Evolutionary conservation across 2,797 vertebrate species (phyloP).

Genomic region (Potorous gilbertii): DNA sequence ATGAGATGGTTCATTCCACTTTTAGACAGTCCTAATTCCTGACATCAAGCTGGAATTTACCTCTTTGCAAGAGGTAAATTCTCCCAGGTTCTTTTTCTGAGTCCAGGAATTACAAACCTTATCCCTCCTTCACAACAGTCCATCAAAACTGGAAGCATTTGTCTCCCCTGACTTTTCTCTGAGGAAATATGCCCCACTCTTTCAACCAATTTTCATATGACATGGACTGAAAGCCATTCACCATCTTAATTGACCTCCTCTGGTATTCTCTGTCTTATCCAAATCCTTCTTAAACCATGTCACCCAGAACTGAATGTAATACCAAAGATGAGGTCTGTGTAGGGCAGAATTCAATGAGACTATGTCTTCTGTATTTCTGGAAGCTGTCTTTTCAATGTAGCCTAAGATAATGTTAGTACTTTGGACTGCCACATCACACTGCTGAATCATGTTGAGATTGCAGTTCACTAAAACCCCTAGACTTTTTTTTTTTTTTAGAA

Average conservation of each 20-base stretch:
- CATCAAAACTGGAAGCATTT: neutral
- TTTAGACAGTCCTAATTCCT: neutral
- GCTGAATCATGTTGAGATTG: neutral
- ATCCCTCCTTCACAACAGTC: neutral
- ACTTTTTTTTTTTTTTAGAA: neutral
- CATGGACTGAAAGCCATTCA: neutral
- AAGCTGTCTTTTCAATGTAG: neutral
- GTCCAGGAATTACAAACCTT: neutral
- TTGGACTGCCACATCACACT: neutral
- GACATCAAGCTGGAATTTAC: neutral
- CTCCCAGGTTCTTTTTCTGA: neutral
- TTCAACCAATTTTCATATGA: neutral
- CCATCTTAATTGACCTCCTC: neutral
- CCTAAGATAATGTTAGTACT: neutral
- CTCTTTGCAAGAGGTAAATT: neutral
- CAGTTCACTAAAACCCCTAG: neutral
- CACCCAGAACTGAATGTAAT: neutral
- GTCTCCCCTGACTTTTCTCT: neutral
- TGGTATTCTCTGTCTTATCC: neutral
- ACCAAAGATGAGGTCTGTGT: neutral
- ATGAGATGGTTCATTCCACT: neutral
- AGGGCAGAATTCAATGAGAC: neutral
- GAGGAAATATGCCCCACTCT: neutral
- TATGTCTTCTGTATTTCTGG: neutral
- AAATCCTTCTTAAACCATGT: neutral